Evolutionary conservation across 1,140 invertebrate species (phyloP).

Genomic region (Brachionus angularis): DNA sequence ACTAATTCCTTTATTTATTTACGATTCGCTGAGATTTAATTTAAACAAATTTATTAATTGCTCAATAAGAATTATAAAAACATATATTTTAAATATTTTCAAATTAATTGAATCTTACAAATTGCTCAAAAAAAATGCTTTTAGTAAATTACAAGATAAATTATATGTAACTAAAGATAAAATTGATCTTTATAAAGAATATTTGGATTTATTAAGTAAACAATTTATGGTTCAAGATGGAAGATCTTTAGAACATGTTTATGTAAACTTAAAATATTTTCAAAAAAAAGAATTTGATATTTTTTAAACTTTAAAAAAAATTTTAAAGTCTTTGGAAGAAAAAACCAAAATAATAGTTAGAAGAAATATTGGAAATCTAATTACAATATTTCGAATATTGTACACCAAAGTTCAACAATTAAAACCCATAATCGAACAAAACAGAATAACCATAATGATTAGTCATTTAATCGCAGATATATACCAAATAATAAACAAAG

Average conservation of each 20-base stretch:
- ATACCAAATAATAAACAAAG: constrained; percentile 30
- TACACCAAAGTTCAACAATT: not conserved
- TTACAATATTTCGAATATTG: constrained; percentile 6
- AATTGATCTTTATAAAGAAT: constrained; percentile 41
- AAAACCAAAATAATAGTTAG: constrained; percentile 31
- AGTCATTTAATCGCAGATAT: not conserved
- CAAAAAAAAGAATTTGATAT: no score
- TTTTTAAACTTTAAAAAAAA: not conserved
- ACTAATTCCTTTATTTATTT: not conserved
- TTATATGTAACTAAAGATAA: constrained; percentile 33
- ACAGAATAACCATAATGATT: not conserved
- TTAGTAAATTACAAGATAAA: not conserved
- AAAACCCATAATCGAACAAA: constrained; percentile 1
- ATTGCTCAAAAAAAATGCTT: not conserved
- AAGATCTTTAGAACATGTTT: constrained; percentile 19
- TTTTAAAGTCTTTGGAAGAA: constrained; percentile 23
- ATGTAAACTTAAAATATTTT: constrained; percentile 32
- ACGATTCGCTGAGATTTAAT: not conserved
- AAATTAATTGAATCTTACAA: not conserved
- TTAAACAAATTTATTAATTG: not conserved
- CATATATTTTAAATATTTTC: constrained; percentile 6
- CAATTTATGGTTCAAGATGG: constrained; percentile 42
- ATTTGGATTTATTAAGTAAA: constrained; percentile 38
- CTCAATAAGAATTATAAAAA: not conserved
- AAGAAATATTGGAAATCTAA: constrained; percentile 29